phyloP scores from a whole-genome alignment of 2,888 invertebrate species.

The Strigamia transsilvanica region DNA sequence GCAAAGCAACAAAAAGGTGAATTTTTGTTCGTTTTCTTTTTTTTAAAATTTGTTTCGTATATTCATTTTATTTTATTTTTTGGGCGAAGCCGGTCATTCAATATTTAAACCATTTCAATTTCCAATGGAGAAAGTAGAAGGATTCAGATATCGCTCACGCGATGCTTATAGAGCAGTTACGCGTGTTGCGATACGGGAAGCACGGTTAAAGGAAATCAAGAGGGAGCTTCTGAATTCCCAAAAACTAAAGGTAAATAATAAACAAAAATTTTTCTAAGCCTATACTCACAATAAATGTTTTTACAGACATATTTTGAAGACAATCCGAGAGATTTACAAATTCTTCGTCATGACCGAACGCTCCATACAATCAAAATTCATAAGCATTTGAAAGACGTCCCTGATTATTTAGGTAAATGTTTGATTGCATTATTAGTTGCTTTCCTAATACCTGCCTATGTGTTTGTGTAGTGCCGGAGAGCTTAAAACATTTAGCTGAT shows the following conservation, averaged over 20 bases:
- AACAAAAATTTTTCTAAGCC: background rate
- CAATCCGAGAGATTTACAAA: constrained; percentile 85
- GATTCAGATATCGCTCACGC: constrained; percentile 91
- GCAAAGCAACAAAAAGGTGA: background rate
- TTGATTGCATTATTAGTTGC: background rate
- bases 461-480: background rate
- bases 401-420: constrained; percentile 77
- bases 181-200: constrained; percentile 90
- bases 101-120: constrained; percentile 85
- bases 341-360: constrained; percentile 74
- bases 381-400: constrained; percentile 86
- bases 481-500: background rate
- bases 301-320: constrained; percentile 87
- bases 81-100: constrained; percentile 53
- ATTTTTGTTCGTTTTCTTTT: background rate
- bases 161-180: constrained; percentile 97
- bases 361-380: constrained; percentile 84
- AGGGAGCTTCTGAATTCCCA: constrained; percentile 90
- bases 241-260: constrained; percentile 76
- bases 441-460: background rate
- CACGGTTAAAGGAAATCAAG: constrained; percentile 93
- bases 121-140: constrained; percentile 93
- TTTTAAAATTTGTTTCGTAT: background rate
- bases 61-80: constrained; percentile 6
- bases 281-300: background rate